Conservation (phyloP, 2,113 vertebrate species). For the Prochilodus magdalenae region DNA sequence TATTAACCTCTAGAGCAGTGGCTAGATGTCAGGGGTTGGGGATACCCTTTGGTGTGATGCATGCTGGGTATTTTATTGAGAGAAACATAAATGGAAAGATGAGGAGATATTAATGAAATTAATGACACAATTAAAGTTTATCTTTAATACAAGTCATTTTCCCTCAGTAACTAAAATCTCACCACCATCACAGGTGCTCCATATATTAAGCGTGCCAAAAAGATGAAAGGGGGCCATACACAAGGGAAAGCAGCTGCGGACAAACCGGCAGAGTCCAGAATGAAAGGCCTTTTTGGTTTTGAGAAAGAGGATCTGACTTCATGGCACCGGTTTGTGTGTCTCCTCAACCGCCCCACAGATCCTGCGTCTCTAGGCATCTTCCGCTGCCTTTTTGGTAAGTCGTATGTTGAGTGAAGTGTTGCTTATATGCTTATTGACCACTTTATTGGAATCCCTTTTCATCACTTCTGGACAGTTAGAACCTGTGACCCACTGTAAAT, state of each 20-base stretch:
- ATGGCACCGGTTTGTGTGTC: conserved; percentile 80
- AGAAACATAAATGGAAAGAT: too few relatives aligned
- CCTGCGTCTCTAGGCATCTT: conserved; percentile 87
- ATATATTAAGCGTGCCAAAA: conserved; percentile 32
- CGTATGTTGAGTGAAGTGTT: neutral
- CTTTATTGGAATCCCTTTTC: neutral
- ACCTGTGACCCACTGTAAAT: too few relatives aligned
- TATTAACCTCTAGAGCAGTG: too few relatives aligned
- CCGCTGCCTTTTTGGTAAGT: conserved; percentile 88
- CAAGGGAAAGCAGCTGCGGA: conserved; percentile 37
- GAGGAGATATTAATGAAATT: too few relatives aligned
- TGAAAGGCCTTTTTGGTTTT: conserved; percentile 84
- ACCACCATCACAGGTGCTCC: conserved; percentile 56
- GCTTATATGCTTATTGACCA: neutral
- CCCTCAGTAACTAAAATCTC: neutral
- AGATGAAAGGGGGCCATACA: conserved; percentile 43
- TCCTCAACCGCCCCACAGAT: conserved; percentile 86
- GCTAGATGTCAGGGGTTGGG: too few relatives aligned
- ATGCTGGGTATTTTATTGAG: too few relatives aligned
- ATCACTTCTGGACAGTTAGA: neutral
- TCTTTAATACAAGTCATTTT: neutral
- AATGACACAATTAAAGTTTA: neutral
- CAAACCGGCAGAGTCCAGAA: conserved; percentile 42
- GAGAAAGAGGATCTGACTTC: conserved; percentile 79
- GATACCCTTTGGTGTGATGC: too few relatives aligned